These are phyloP conservation scores for Catonia carolina DNA, from an alignment of 2,888 invertebrate species.

Conservation along the genomic window DNA sequence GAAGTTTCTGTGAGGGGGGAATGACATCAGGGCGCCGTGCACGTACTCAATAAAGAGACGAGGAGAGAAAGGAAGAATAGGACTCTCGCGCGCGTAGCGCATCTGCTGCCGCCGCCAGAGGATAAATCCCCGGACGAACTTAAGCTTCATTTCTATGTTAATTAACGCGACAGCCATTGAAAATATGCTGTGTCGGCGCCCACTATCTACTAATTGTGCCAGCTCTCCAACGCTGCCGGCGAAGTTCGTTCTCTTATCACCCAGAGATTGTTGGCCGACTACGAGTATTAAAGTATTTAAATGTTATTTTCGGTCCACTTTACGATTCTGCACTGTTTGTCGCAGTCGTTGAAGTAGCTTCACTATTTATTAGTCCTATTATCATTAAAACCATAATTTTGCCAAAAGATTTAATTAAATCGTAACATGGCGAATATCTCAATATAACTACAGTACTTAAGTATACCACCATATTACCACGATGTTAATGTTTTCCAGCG, in stretches of 20 bases:
- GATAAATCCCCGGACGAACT: constrained; percentile 9
- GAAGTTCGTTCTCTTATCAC: constrained; percentile 3
- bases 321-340: no score
- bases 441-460: no score
- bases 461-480: no score
- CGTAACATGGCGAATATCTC: no score
- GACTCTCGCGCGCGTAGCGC: not conserved
- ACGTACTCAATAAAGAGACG: constrained; percentile 9
- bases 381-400: no score
- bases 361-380: no score
- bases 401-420: no score
- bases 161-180: constrained; percentile 14
- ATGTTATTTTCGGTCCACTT: no score
- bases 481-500: no score
- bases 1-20: constrained; percentile 1
- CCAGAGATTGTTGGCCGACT: not conserved
- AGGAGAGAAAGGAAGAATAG: not conserved
- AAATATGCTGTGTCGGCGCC: constrained; percentile 11
- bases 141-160: constrained; percentile 15
- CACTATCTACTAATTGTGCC: constrained; percentile 8
- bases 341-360: no score
- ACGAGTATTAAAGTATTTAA: not conserved
- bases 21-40: constrained; percentile 3
- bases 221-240: not conserved
- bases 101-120: constrained; percentile 1